Evolutionary conservation across 2,113 vertebrate genomes (phyloP), one percentile per base, ranked within the genome.

Genomic region (Pogona vitticeps): DNA sequence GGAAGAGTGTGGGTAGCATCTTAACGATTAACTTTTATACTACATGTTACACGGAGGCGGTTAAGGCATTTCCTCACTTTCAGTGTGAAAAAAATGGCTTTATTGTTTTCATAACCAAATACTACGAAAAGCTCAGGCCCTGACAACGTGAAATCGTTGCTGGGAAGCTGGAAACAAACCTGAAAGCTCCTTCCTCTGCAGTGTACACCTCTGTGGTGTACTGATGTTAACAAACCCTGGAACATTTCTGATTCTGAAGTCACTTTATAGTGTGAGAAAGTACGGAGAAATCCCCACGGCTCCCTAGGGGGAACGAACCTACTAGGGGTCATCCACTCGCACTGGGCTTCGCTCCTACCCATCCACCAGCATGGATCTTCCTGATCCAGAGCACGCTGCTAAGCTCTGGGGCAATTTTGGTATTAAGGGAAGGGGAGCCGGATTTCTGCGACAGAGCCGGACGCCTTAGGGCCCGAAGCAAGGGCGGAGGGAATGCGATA

Each of bases 181-280:
- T n/a, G n/a, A n/a, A n/a, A n/a, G n/a, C n/a, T n/a, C n/a, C n/a
- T n/a, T n/a, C n/a, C n/a, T n/a, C n/a, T n/a, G n/a, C n/a, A n/a
- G n/a, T n/a, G n/a, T n/a, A n/a, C n/a, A n/a, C n/a, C n/a, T n/a
- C n/a, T n/a, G n/a, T 33, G 17, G 36, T 7, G n/a, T 52, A 17
- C 36, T 23, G 4, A 20, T 33, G 36, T 83, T 75, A 82, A 78
- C 71, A 67, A 61, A 83, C 38, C 31, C 20, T 67, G 28, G 17
- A 42, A 72, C 70, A 75, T 83, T 89, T 84, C 76, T 38, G 80
- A 86, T 89, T 84, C 76, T 38, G 80, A 86, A 89, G 80, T 80
- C 10, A 23, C 63, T 80, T 38, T 83, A 72, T 61, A 81, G 89
- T 82, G 86, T 83, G 71, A 65, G 73, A 86, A 90, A 61, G 63